Conservation (phyloP, 2,888 invertebrate species). For the Hyposoter didymator region DNA sequence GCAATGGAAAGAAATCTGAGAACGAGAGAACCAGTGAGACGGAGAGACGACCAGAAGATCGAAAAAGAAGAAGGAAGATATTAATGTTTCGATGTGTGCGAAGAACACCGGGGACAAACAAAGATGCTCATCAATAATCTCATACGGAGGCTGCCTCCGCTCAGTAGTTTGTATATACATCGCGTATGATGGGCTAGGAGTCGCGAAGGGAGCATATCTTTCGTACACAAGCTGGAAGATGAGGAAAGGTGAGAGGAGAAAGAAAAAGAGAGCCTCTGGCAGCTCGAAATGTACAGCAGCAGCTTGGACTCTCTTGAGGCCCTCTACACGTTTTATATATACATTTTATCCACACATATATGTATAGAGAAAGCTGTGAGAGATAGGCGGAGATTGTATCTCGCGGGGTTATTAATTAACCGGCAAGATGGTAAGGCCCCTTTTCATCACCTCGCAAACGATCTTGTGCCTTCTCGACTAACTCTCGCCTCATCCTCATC, state of each 20-base stretch:
- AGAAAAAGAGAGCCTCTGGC: constrained; percentile 53
- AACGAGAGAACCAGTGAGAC: background rate
- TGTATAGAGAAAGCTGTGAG: constrained; percentile 72
- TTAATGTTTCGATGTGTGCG: constrained; percentile 25
- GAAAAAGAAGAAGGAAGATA: constrained; percentile 21
- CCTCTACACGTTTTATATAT: constrained; percentile 37
- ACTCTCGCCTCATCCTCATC: constrained; percentile 45
- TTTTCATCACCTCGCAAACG: constrained; percentile 83
- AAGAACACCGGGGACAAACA: constrained; percentile 76
- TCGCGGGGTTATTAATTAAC: constrained; percentile 83
- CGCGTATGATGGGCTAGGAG: constrained; percentile 39
- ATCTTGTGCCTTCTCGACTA: constrained; percentile 69
- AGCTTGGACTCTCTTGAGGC: constrained; percentile 68
- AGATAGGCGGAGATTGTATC: constrained; percentile 83
- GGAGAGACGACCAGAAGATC: background rate
- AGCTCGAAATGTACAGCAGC: constrained; percentile 56
- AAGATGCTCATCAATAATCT: constrained; percentile 82
- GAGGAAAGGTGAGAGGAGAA: constrained; percentile 34
- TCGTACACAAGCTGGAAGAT: constrained; percentile 38
- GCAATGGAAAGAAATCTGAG: constrained; percentile 4
- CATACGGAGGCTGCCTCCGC: constrained; percentile 51
- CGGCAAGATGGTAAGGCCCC: constrained; percentile 82
- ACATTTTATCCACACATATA: constrained; percentile 6
- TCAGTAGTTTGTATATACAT: constrained; percentile 58
- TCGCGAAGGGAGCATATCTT: constrained; percentile 49